Base-by-base conservation (phyloP, 2,888 invertebrate species). In the Scelioninae gen. 1 region DNA sequence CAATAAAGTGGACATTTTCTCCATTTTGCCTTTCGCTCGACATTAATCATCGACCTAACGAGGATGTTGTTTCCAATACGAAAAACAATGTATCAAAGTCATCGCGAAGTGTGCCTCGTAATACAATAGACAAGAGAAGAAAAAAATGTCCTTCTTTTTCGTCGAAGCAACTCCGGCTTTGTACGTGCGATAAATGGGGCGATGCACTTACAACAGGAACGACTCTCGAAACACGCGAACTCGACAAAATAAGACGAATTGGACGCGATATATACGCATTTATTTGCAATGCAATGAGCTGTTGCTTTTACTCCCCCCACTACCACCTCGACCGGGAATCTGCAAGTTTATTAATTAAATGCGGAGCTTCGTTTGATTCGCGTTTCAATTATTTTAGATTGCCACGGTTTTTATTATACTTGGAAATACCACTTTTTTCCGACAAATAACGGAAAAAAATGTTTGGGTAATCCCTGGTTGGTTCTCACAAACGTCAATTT, bases 211-310 rank as follows among this genome's bases (percentile, higher is more conserved):
- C 77, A 60, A 72, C 76, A 65, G 51, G 76, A 69, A 71, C 65
- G 51, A 51, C 66, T 60, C 69, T 78, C 66, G 75, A 71, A 79
- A 71, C 78, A 83, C 71, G 75, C 79, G 63, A 79, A 79, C 72
- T 72, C 76, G 62, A 79, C 72, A 47, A 80, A 66, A 79, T 83
- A 76, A 80, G 76, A 80, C 68, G 75, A 78, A 66, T 79, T 49
- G 72, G 15, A 80, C 38, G 51, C 76, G 47, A 62, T 43, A 69
- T 62, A 65, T 63, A 68, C 80, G 80, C 51, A 79, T 83, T 83
- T 79, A 79, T 83, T 83, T 83, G 83, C 83, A 79, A 83, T 76
- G 79, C 79, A 83, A 74, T 58, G 77, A 78, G 68, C 38, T 60
- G 45, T 38, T 34, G n/a, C n/a, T n/a, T n/a, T n/a, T n/a, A n/a